Evolutionary conservation across 1,140 invertebrate species (phyloP).

Genomic region (Drosophila kanapiae): DNA sequence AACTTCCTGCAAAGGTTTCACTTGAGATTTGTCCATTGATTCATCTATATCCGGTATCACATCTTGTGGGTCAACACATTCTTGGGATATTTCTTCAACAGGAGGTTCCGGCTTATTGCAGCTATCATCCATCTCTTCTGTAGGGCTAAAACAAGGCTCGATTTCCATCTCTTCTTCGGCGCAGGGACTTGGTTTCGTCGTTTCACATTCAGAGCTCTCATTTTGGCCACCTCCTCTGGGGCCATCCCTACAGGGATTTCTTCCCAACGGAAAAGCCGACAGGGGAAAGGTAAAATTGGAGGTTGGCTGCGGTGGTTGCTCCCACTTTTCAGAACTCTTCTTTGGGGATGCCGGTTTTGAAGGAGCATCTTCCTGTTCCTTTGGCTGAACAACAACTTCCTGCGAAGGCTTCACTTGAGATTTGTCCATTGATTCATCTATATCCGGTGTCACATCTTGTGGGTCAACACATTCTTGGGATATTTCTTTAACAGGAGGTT

Average conservation of each 20-base stretch:
- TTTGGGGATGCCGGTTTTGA: no score
- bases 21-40: not conserved
- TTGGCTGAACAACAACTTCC: not conserved
- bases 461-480: not conserved
- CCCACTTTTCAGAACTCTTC: not conserved
- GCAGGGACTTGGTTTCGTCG: no score
- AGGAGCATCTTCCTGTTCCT: not conserved
- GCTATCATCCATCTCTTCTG: not conserved
- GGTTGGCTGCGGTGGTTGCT: not conserved
- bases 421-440: not conserved
- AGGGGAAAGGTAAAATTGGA: not conserved
- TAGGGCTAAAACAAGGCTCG: not conserved
- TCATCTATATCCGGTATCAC: no score
- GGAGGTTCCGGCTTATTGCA: not conserved
- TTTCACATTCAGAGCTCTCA: not conserved
- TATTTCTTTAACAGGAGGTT: not conserved
- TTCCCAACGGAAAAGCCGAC: no score
- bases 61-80: not conserved
- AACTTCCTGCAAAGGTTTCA: not conserved
- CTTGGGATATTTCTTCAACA: not conserved
- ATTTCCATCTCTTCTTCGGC: no score
- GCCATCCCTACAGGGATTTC: slow-evolving; percentile 4
- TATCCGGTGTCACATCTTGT: no score
- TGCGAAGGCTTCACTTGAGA: not conserved
- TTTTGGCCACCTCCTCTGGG: not conserved